A percentile compares a stretch with the other conserved stretches of the same genome.
These are phyloP conservation scores for Drosophila triauraria DNA, from an alignment of 1,140 invertebrate genomes.

Conservation along the genomic window DNA sequence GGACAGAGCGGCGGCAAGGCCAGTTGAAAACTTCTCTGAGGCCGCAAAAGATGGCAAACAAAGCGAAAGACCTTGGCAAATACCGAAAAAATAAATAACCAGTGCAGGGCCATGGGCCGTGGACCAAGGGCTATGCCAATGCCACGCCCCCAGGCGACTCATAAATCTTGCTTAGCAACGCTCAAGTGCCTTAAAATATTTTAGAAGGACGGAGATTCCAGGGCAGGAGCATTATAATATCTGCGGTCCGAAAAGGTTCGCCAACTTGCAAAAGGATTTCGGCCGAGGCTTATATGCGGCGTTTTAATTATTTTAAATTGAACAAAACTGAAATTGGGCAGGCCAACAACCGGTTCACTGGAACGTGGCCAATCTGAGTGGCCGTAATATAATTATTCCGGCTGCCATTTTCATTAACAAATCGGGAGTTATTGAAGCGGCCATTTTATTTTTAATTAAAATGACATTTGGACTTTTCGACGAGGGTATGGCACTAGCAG, in stretches of 20 bases:
- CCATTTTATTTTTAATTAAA: slow-evolving; percentile 52
- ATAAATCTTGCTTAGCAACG: slow-evolving; percentile 79
- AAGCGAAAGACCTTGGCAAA: slow-evolving; percentile 66
- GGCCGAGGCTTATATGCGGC: slow-evolving; percentile 55
- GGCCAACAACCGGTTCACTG: slow-evolving; percentile 11
- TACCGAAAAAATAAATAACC: slow-evolving; percentile 53
- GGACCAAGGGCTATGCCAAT: slow-evolving; percentile 47
- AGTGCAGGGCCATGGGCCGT: slow-evolving; percentile 16
- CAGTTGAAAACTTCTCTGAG: slow-evolving; percentile 43
- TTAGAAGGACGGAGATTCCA: not conserved
- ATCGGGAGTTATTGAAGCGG: slow-evolving; percentile 25
- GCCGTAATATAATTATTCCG: slow-evolving; percentile 36
- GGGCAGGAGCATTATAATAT: slow-evolving; percentile 51
- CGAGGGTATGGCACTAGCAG: not conserved
- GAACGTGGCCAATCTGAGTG: slow-evolving; percentile 42
- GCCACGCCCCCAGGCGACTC: slow-evolving; percentile 56
- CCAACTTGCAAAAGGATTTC: slow-evolving; percentile 31
- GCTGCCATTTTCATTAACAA: slow-evolving; percentile 41
- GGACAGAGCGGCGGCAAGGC: slow-evolving; percentile 29
- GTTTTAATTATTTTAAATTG: slow-evolving; percentile 79
- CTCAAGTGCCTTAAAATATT: slow-evolving; percentile 61
- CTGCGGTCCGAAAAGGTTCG: slow-evolving; percentile 60
- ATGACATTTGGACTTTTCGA: slow-evolving; percentile 26
- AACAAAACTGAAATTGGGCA: slow-evolving; percentile 23
- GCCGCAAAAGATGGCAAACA: slow-evolving; percentile 57